phyloP scores from a whole-genome alignment of 2,113 vertebrate genomes.

The Scomber scombrus region DNA sequence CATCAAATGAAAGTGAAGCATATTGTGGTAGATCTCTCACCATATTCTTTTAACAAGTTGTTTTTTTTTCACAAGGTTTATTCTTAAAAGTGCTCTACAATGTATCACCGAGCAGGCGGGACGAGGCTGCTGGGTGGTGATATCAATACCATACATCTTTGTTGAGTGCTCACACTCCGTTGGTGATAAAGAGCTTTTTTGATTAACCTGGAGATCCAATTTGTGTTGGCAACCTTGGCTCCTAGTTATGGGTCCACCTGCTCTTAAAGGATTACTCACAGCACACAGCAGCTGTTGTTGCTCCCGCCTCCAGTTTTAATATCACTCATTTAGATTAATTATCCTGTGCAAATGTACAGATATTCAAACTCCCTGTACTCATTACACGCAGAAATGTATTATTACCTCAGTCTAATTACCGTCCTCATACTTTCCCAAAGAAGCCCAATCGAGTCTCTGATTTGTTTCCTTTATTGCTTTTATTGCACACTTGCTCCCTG shows the following conservation, averaged over 20 bases:
- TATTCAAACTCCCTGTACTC: constrained; percentile 59
- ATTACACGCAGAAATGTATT: constrained; percentile 64
- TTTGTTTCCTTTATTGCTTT: constrained; percentile 58
- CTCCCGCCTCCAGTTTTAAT: constrained; percentile 58
- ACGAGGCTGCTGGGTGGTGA: neutral
- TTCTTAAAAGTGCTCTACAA: neutral
- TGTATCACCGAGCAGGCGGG: neutral
- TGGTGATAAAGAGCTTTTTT: constrained; percentile 36
- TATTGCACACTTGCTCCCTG: constrained; percentile 34
- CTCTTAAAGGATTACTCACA: constrained; percentile 19
- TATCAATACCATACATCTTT: neutral
- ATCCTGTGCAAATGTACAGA: constrained; percentile 47
- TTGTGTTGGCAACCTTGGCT: constrained; percentile 8
- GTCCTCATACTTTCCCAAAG: constrained; percentile 30
- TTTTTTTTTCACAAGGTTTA: neutral
- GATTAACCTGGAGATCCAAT: constrained; percentile 38
- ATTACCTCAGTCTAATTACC: constrained; percentile 65
- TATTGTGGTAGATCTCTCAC: neutral
- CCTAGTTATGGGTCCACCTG: constrained; percentile 25
- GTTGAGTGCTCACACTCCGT: neutral
- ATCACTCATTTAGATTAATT: constrained; percentile 71
- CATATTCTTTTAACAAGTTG: too few relatives aligned
- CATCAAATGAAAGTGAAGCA: too few relatives aligned
- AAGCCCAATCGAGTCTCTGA: constrained; percentile 49
- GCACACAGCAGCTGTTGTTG: constrained; percentile 30